Evolutionary conservation across 2,888 invertebrate genomes (phyloP), one percentile per base, ranked within the genome.

Genomic region (Panopea generosa): DNA sequence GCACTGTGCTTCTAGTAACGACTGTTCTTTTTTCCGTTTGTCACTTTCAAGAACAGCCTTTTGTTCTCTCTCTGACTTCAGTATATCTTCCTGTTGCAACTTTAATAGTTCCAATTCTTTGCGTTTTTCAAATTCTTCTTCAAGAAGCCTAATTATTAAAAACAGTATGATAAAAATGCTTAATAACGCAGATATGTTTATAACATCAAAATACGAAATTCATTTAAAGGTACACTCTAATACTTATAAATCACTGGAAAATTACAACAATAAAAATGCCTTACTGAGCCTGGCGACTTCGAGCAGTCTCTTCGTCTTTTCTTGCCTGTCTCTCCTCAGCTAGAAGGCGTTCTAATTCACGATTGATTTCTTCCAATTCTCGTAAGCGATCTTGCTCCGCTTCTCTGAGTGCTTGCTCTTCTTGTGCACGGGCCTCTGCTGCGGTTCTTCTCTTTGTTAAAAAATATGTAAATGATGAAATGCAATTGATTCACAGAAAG

Each of bases 321-420:
- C n/a, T 96, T 0, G 97, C 96, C 91, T 96, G 96, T 0, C 96
- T 96, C 91, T 97, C 97, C 91, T 96, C 96, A 82, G 96, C 95
- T 16, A 97, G 91, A 2, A 96, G 92, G n/a, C 76, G 94, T 94
- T 91, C 96, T 96, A 57, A 97, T 91, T 86, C 95, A 95, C 11
- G 94, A 92, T 89, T 95, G 95, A 3, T 96, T 94, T 82, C 95
- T 94, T 90, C 96, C 96, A 71, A 97, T 92, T 91, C 96, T 96
- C 95, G 95, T 79, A 96, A 93, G 81, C 95, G 95, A 82, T 95
- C 95, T 77, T 95, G 95, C 89, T 96, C 96, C 87, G 95, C 94
- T 79, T 95, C 95, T 16, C 96, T 94, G 63, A 95, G 93, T 81
- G 95, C 95, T 87, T 95, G 95, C 84, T 96, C 88, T 57, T 85